Evolutionary conservation across 2,113 vertebrate species (phyloP).

Genomic region (Trichechus manatus): DNA sequence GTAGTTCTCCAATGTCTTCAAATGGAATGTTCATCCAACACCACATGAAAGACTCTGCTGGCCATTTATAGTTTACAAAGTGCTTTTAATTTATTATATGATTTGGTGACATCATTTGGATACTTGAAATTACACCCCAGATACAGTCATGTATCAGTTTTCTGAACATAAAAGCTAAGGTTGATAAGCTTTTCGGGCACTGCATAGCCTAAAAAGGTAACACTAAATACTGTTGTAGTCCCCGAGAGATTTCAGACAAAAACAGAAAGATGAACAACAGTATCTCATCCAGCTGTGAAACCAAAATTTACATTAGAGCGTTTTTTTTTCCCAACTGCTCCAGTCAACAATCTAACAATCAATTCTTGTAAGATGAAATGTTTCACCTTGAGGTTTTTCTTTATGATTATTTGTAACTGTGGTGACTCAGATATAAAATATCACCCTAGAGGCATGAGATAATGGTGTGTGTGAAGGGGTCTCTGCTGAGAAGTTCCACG

Average conservation of each 20-base stretch:
- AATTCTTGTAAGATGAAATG: conserved; percentile 67
- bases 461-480: conserved; percentile 28
- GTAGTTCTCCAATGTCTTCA: conserved; percentile 5
- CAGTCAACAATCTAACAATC: conserved; percentile 1
- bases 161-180: conserved; percentile 39
- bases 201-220: conserved; percentile 1
- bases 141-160: background rate
- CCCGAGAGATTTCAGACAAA: conserved; percentile 60
- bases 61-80: background rate
- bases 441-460: conserved; percentile 25
- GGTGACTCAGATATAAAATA: conserved; percentile 61
- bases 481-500: background rate
- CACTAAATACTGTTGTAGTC: background rate
- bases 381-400: conserved; percentile 64
- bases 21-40: conserved; percentile 22
- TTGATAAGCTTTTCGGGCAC: background rate
- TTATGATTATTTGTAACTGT: conserved; percentile 30
- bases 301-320: background rate
- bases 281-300: conserved; percentile 34
- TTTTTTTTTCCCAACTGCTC: conserved; percentile 45
- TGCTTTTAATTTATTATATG: conserved; percentile 59
- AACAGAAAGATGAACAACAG: conserved; percentile 26
- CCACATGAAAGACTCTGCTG: background rate
- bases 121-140: conserved; percentile 57
- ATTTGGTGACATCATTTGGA: conserved; percentile 22